A percentile compares a stretch with the other conserved stretches of the same genome.
phyloP scores from a whole-genome alignment of 2,113 vertebrate genomes.

The Ctenomys sociabilis region DNA sequence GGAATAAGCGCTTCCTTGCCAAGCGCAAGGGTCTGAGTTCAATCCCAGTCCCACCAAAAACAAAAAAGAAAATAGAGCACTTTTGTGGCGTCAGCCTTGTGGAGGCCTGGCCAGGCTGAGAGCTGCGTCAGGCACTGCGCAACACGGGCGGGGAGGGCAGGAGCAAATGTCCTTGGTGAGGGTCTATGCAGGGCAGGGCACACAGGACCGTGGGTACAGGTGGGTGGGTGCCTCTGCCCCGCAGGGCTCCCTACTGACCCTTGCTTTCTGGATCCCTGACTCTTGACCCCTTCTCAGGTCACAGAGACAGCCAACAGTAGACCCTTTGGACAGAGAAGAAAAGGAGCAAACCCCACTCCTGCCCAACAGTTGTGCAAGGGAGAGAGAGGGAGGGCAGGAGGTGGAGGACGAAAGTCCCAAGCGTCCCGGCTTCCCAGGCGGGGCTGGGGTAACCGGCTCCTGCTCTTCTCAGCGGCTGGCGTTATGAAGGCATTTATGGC shows the following conservation, averaged over 20 bases:
- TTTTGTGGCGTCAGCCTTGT: not conserved
- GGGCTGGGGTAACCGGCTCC: not conserved
- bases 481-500: slow-evolving; percentile 49
- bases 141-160: too few species aligned
- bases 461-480: slow-evolving; percentile 8
- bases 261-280: not conserved
- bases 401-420: not conserved
- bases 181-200: not conserved
- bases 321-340: not conserved
- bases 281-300: not conserved
- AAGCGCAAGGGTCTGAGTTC: too few species aligned
- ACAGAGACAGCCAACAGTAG: not conserved
- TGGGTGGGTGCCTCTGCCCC: not conserved
- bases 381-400: not conserved
- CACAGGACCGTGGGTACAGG: not conserved
- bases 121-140: too few species aligned
- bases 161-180: not conserved
- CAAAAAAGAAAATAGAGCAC: not conserved
- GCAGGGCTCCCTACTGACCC: not conserved
- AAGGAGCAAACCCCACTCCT: not conserved
- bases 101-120: not conserved
- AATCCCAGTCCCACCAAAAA: too few species aligned
- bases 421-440: slow-evolving; percentile 30
- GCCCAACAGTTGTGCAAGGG: not conserved
- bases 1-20: too few species aligned